These are phyloP conservation scores for Dryas iulia DNA, from an alignment of 1,140 invertebrate genomes.

Conservation along the genomic window DNA sequence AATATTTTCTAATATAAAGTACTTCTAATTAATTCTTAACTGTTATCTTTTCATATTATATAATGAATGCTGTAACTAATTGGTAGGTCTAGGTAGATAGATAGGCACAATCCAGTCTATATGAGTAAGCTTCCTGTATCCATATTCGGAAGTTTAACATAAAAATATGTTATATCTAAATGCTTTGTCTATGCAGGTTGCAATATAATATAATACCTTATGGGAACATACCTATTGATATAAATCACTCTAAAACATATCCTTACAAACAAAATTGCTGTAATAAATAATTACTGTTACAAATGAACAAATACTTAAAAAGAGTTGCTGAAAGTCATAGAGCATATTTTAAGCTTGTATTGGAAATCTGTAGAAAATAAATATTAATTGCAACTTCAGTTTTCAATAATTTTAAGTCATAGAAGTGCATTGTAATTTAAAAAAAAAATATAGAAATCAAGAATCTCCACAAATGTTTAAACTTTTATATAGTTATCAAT, in stretches of 20 bases:
- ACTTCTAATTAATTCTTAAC: background rate
- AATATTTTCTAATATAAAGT: background rate
- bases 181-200: background rate
- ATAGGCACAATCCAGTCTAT: conserved; percentile 34
- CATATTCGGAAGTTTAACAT: conserved; percentile 5
- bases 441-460: too few species aligned
- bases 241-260: background rate
- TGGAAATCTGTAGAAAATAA: background rate
- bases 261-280: background rate
- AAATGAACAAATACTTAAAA: background rate
- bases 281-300: background rate
- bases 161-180: background rate
- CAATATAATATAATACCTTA: background rate
- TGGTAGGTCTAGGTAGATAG: background rate
- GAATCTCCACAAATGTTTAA: too few species aligned
- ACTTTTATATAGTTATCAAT: too few species aligned
- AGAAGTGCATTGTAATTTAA: too few species aligned
- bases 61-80: conserved; percentile 12
- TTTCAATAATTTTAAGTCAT: background rate
- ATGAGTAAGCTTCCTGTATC: conserved; percentile 17
- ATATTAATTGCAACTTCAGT: background rate
- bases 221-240: background rate
- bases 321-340: background rate
- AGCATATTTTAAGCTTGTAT: background rate
- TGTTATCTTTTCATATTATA: background rate